phyloP scores from a whole-genome alignment of 2,113 vertebrate genomes.

The Monarcha castaneiventris region DNA sequence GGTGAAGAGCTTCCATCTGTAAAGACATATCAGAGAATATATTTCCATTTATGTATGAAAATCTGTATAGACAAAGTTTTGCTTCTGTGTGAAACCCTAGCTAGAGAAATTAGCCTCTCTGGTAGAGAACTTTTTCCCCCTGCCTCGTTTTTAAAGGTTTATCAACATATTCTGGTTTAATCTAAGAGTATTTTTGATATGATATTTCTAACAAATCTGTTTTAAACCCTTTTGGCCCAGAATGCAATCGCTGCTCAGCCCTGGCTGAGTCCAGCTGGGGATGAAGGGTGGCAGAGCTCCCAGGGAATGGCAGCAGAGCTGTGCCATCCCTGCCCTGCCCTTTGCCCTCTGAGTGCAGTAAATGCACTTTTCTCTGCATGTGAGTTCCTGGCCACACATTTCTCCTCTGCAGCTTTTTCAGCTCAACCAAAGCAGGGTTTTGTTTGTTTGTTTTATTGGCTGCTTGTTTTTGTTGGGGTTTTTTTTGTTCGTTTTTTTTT shows the following conservation, averaged over 20 bases:
- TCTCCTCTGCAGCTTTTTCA: not conserved
- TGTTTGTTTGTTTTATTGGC: not conserved
- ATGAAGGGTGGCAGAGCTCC: not conserved
- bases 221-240: not conserved
- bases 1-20: not conserved
- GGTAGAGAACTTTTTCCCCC: not conserved
- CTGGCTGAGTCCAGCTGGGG: not conserved
- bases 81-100: not conserved
- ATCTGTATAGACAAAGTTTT: not conserved
- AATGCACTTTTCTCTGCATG: fast-evolving
- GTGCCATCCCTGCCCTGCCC: not conserved
- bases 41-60: not conserved
- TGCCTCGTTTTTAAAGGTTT: not conserved
- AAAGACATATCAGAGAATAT: not conserved
- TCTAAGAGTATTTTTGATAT: not conserved
- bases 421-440: not conserved
- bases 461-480: not conserved
- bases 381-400: fast-evolving
- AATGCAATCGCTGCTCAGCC: not conserved
- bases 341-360: not conserved
- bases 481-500: not conserved
- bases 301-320: not conserved
- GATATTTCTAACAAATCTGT: not conserved
- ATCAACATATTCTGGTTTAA: not conserved
- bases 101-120: not conserved